Percentiles rank a stretch among this genome's conserved stretches.
phyloP scores from a whole-genome alignment of 2,888 invertebrate species.

The Leucania comma region DNA sequence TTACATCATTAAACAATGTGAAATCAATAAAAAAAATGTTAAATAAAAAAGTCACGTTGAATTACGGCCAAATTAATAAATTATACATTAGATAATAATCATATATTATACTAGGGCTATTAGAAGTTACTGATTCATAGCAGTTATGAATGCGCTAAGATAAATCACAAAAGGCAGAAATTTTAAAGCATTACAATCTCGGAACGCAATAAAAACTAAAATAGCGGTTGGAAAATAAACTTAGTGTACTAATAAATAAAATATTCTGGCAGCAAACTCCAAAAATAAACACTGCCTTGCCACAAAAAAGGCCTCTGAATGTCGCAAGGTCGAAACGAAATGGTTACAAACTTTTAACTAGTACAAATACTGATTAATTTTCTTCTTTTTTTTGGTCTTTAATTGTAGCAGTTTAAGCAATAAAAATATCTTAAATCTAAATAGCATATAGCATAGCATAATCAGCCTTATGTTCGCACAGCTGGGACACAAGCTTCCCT shows the following conservation, averaged over 20 bases:
- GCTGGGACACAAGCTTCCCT: too few species aligned
- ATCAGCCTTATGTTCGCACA: too few species aligned
- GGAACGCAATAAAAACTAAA: slow-evolving; percentile 23
- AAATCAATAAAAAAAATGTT: too few species aligned
- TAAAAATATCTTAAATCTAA: neutral
- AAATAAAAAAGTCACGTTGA: too few species aligned
- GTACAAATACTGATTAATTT: slow-evolving; percentile 24
- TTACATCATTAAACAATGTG: too few species aligned
- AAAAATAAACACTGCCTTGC: slow-evolving; percentile 38
- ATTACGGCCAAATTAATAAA: neutral
- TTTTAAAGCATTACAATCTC: slow-evolving; percentile 3
- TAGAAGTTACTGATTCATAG: slow-evolving; percentile 5
- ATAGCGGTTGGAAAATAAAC: slow-evolving; percentile 18
- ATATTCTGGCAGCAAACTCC: slow-evolving; percentile 42
- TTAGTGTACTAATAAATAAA: slow-evolving; percentile 35
- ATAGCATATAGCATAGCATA: neutral
- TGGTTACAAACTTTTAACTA: slow-evolving; percentile 43
- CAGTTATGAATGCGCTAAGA: neutral
- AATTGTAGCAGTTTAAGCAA: slow-evolving; percentile 1
- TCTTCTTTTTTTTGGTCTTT: slow-evolving; percentile 13
- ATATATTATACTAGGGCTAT: neutral
- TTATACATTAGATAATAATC: neutral
- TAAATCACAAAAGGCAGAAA: neutral
- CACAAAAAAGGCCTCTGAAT: slow-evolving; percentile 34
- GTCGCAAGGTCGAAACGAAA: slow-evolving; percentile 29